These are phyloP conservation scores for Ctena decussata DNA, from an alignment of 2,888 invertebrate species.

Conservation along the genomic window DNA sequence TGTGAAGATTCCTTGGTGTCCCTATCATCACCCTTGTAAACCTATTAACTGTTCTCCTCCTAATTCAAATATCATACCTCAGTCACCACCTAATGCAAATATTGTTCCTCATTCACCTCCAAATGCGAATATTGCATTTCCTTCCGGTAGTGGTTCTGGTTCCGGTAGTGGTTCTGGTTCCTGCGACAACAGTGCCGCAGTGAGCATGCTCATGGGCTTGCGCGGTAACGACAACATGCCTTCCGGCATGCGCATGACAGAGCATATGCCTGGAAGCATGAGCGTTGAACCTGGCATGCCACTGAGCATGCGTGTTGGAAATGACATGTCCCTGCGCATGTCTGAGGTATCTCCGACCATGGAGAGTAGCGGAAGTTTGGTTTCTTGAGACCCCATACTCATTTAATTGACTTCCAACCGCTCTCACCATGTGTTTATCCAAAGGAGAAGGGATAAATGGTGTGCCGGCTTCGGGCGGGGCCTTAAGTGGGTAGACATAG, in stretches of 20 bases:
- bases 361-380: conserved; percentile 39
- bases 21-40: conserved; percentile 48
- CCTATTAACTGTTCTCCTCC: conserved; percentile 25
- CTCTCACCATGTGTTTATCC: conserved; percentile 5
- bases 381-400: conserved; percentile 59
- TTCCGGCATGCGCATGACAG: conserved; percentile 28
- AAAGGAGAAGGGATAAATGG: neutral
- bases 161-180: neutral
- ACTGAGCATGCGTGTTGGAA: conserved; percentile 42
- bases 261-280: neutral
- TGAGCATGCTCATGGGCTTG: neutral
- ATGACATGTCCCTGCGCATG: conserved; percentile 27
- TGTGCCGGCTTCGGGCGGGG: neutral
- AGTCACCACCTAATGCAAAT: neutral
- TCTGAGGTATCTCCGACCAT: conserved; percentile 11
- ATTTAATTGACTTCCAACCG: conserved; percentile 24
- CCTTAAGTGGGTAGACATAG: neutral
- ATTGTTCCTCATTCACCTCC: neutral
- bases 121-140: neutral
- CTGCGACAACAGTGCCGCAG: neutral
- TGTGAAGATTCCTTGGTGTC: conserved; percentile 67
- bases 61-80: neutral
- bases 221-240: conserved; percentile 49
- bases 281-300: conserved; percentile 29
- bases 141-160: neutral